phyloP scores from a whole-genome alignment of 1,140 invertebrate genomes.

The Bombus haemorrhoidalis region DNA sequence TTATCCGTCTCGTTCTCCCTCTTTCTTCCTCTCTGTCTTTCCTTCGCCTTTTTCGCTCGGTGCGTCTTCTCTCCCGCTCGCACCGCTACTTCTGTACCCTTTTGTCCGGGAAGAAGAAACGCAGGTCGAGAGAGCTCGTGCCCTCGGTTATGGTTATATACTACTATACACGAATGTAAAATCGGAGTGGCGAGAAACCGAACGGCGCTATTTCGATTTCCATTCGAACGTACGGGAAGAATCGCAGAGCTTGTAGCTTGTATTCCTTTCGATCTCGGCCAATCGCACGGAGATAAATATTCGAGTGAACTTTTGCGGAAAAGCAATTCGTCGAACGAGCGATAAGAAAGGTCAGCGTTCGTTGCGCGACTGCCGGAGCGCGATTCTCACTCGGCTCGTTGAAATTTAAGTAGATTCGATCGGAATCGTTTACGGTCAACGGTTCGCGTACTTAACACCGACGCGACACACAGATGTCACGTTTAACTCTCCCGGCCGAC shows the following conservation, averaged over 20 bases:
- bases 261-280: not conserved
- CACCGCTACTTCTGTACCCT: conserved; percentile 48
- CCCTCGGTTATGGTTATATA: conserved; percentile 42
- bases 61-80: not conserved
- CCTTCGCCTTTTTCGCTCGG: conserved; percentile 1
- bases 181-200: conserved; percentile 35
- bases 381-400: conserved; percentile 3
- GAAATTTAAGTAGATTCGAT: conserved; percentile 21
- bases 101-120: conserved; percentile 65
- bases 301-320: conserved; percentile 44
- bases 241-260: not conserved
- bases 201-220: conserved; percentile 33
- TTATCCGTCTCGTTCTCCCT: conserved; percentile 19
- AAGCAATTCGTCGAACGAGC: conserved; percentile 41
- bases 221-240: not conserved
- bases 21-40: not conserved
- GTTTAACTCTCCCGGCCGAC: not conserved
- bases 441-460: not conserved
- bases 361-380: conserved; percentile 3
- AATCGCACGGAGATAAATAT: conserved; percentile 16
- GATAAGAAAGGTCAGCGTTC: conserved; percentile 51
- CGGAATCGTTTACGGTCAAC: not conserved
- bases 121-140: conserved; percentile 57
- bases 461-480: not conserved
- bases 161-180: conserved; percentile 27